phyloP scores from a whole-genome alignment of 2,797 vertebrate species.

The Avahi laniger region DNA sequence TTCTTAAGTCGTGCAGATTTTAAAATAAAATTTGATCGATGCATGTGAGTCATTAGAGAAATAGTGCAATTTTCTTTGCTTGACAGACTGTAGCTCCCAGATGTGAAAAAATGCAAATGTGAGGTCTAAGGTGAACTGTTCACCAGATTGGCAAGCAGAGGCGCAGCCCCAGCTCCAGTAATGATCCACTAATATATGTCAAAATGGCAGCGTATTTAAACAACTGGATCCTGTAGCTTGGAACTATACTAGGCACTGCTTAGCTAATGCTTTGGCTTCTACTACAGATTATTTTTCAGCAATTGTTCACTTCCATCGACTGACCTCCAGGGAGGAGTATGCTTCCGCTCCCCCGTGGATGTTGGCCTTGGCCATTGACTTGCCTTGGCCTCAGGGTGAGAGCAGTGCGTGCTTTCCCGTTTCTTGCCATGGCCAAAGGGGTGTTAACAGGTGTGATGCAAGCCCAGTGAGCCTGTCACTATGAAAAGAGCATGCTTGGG shows the following conservation, averaged over 20 bases:
- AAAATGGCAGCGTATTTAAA: not conserved
- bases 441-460: not conserved
- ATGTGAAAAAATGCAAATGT: not conserved
- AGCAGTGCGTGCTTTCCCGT: not conserved
- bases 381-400: not conserved
- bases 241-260: not conserved
- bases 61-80: not conserved
- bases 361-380: not conserved
- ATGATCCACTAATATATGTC: not conserved
- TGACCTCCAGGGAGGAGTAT: not conserved
- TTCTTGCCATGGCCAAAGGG: not conserved
- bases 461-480: not conserved
- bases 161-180: fast-evolving
- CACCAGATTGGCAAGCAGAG: not conserved
- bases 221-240: not conserved
- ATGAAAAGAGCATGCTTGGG: not conserved
- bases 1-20: conserved; percentile 14
- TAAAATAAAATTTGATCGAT: not conserved
- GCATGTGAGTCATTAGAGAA: not conserved
- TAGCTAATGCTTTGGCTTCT: not conserved
- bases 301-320: not conserved
- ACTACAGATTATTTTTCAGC: not conserved
- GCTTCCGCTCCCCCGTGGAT: not conserved
- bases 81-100: not conserved
- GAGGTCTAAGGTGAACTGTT: not conserved